A percentile compares a stretch with the other conserved stretches of the same genome.
Conservation (phyloP, 1,140 invertebrate species). For the Sycophaga agraensis region DNA sequence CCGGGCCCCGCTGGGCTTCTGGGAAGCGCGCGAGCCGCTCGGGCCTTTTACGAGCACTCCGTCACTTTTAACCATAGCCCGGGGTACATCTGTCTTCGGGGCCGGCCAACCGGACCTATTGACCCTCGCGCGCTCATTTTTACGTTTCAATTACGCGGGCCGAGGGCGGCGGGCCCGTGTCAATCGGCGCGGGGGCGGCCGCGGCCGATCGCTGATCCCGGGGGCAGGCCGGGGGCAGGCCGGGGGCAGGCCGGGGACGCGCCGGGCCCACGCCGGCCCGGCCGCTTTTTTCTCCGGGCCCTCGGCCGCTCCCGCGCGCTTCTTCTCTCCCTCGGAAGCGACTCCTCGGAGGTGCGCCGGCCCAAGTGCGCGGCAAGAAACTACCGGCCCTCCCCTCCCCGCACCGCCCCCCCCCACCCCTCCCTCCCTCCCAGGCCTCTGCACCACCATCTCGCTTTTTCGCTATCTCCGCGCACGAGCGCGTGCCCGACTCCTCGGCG, state of each 20-base stretch:
- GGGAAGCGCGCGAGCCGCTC: conserved; percentile 18
- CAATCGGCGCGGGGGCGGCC: no score
- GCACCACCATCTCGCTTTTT: background rate
- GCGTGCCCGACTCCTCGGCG: conserved; percentile 5
- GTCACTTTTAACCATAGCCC: conserved; percentile 39
- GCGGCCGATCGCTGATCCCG: no score
- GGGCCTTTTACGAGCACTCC: conserved; percentile 36
- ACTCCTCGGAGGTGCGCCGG: conserved; percentile 1
- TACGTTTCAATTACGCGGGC: conserved; percentile 44
- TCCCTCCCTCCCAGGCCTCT: conserved; percentile 4
- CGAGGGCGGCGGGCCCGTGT: no score
- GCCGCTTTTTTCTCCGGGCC: background rate
- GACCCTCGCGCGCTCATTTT: conserved; percentile 38
- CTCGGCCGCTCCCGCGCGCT: background rate
- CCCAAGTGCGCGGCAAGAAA: background rate
- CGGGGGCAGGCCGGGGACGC: no score
- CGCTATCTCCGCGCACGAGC: background rate
- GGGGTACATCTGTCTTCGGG: conserved; percentile 33
- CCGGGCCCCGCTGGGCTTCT: conserved; percentile 20
- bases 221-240: no score
- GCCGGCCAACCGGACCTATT: conserved; percentile 16
- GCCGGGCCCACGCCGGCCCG: conserved; percentile 29
- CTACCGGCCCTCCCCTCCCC: background rate
- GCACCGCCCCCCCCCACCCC: no score
- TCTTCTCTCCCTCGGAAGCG: conserved; percentile 4